These are phyloP conservation scores for Cheilosia pagana DNA, from an alignment of 2,888 invertebrate genomes.

Conservation along the genomic window DNA sequence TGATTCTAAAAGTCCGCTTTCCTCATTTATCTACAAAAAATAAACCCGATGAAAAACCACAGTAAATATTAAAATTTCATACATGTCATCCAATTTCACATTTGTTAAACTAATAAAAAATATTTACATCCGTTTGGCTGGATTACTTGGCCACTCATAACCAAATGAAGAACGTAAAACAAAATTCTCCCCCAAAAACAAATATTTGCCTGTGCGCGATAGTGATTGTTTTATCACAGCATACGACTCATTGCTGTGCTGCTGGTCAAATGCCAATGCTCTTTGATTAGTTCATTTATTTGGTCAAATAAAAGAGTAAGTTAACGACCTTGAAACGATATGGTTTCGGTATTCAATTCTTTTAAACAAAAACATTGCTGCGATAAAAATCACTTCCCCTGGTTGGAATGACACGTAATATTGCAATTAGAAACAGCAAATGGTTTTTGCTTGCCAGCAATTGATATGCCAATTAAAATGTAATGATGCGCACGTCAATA, in stretches of 20 bases:
- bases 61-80: neutral
- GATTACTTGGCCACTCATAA: slow-evolving; percentile 9
- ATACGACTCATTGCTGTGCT: neutral
- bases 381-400: slow-evolving; percentile 24
- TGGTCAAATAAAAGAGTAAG: slow-evolving; percentile 1
- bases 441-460: slow-evolving; percentile 18
- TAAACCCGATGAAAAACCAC: neutral
- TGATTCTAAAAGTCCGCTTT: too few relatives aligned
- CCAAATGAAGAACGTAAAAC: neutral
- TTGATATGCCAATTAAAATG: slow-evolving; percentile 34
- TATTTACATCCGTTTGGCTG: slow-evolving; percentile 17
- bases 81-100: too few relatives aligned
- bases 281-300: slow-evolving; percentile 11
- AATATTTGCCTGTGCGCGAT: neutral
- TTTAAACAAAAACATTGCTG: neutral
- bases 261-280: slow-evolving; percentile 42
- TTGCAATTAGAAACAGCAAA: slow-evolving; percentile 1
- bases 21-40: too few relatives aligned
- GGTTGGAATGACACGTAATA: slow-evolving; percentile 42
- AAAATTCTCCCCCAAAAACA: neutral
- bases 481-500: slow-evolving; percentile 13
- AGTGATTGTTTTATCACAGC: neutral
- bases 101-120: neutral
- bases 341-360: slow-evolving; percentile 7
- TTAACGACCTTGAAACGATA: slow-evolving; percentile 35